Evolutionary conservation across 1,140 invertebrate genomes (phyloP).

Genomic region (Steinernema feltiae): DNA sequence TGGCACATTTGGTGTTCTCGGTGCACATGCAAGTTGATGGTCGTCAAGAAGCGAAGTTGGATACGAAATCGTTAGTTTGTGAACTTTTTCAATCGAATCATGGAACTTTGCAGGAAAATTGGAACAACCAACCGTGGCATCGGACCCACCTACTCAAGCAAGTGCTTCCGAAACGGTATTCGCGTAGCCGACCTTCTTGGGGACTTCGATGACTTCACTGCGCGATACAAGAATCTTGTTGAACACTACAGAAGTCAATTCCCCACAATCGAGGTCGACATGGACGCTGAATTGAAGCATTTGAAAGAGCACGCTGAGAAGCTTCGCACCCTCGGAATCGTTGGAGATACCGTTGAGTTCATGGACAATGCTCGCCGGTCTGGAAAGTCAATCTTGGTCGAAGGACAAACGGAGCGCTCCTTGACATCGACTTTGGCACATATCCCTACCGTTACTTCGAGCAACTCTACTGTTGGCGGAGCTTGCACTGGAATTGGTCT

Average conservation of each 20-base stretch:
- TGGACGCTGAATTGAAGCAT: slow-evolving; percentile 72
- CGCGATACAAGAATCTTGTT: slow-evolving; percentile 74
- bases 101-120: slow-evolving; percentile 66
- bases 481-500: slow-evolving; percentile 94
- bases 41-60: slow-evolving; percentile 77
- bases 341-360: slow-evolving; percentile 81
- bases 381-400: slow-evolving; percentile 72
- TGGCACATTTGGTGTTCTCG: slow-evolving; percentile 73
- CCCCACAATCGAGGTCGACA: slow-evolving; percentile 75
- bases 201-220: slow-evolving; percentile 75
- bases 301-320: slow-evolving; percentile 75
- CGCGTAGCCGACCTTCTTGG: slow-evolving; percentile 85
- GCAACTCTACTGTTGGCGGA: slow-evolving; percentile 95
- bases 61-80: slow-evolving; percentile 64
- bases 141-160: slow-evolving; percentile 71
- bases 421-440: slow-evolving; percentile 96
- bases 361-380: slow-evolving; percentile 71
- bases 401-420: slow-evolving; percentile 90
- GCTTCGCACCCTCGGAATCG: slow-evolving; percentile 70
- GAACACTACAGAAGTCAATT: slow-evolving; percentile 79
- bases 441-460: slow-evolving; percentile 99
- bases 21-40: slow-evolving; percentile 79
- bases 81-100: slow-evolving; percentile 63
- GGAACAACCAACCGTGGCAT: slow-evolving; percentile 98
- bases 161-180: slow-evolving; percentile 81